These are phyloP conservation scores for Acomys russatus DNA, from an alignment of 2,797 vertebrate species.

Conservation along the genomic window DNA sequence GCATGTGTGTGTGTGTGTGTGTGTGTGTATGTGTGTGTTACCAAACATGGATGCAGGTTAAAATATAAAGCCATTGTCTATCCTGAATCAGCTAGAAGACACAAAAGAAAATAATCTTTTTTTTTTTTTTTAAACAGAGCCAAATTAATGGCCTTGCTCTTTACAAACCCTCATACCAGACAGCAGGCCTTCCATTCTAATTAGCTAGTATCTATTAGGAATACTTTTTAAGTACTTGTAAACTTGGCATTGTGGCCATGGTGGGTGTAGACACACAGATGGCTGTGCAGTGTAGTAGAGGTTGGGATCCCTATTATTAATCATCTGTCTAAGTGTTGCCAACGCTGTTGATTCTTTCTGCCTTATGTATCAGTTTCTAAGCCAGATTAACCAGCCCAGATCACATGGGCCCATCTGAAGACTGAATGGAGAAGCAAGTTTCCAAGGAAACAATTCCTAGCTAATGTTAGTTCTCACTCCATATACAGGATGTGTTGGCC, in stretches of 20 bases:
- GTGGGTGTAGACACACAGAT: neutral
- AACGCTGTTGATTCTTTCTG: neutral
- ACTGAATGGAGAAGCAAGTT: neutral
- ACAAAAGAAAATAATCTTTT: neutral
- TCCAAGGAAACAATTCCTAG: neutral
- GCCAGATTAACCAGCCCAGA: neutral
- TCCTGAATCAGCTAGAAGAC: neutral
- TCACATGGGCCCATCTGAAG: neutral
- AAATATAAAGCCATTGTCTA: neutral
- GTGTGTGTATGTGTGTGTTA: no score
- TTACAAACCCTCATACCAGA: neutral
- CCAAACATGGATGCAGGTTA: neutral
- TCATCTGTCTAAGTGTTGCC: neutral
- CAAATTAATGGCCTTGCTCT: constrained; percentile 22
- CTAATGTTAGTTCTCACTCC: neutral
- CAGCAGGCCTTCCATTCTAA: neutral
- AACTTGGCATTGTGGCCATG: neutral
- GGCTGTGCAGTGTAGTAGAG: neutral
- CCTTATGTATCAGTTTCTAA: neutral
- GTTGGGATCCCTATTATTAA: neutral
- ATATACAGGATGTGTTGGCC: neutral
- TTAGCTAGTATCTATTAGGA: neutral
- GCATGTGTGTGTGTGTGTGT: neutral
- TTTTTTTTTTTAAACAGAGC: constrained; percentile 25
- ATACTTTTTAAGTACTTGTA: neutral